Evolutionary conservation across 2,888 invertebrate genomes (phyloP).

Genomic region (Selenia dentaria): DNA sequence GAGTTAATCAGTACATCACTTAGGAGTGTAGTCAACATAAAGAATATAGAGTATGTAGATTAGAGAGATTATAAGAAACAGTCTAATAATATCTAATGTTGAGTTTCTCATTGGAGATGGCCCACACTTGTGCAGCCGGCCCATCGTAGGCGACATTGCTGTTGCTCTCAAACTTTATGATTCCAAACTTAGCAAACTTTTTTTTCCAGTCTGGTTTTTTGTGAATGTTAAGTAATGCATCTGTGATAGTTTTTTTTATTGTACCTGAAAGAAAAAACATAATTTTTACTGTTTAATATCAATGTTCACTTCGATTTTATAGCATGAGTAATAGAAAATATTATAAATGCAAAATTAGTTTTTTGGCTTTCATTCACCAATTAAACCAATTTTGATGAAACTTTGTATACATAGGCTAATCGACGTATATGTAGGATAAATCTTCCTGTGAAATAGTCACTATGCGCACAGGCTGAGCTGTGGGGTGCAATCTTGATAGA

Average conservation of each 20-base stretch:
- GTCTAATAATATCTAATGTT: conserved; percentile 83
- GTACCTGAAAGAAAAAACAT: conserved; percentile 61
- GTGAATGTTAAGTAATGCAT: conserved; percentile 67
- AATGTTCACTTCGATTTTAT: too few relatives aligned
- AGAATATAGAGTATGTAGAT: conserved; percentile 75
- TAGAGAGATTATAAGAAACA: conserved; percentile 61
- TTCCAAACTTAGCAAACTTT: conserved; percentile 75
- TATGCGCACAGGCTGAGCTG: too few relatives aligned
- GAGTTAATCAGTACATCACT: conserved; percentile 41
- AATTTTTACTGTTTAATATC: too few relatives aligned
- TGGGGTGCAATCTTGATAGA: too few relatives aligned
- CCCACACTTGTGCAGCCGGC: conserved; percentile 79
- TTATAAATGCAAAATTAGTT: too few relatives aligned
- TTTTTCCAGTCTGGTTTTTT: conserved; percentile 64
- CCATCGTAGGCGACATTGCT: conserved; percentile 74
- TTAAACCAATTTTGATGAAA: too few relatives aligned
- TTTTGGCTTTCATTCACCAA: too few relatives aligned
- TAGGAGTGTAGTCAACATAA: conserved; percentile 69
- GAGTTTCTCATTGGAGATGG: conserved; percentile 76
- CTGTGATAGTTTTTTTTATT: conserved; percentile 62
- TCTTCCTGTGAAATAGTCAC: too few relatives aligned
- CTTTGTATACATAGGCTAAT: too few relatives aligned
- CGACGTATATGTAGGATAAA: too few relatives aligned
- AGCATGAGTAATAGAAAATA: too few relatives aligned
- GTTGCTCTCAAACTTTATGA: conserved; percentile 74